These are phyloP conservation scores for Todiramphus chloris DNA, from an alignment of 2,113 vertebrate genomes.

Conservation along the genomic window DNA sequence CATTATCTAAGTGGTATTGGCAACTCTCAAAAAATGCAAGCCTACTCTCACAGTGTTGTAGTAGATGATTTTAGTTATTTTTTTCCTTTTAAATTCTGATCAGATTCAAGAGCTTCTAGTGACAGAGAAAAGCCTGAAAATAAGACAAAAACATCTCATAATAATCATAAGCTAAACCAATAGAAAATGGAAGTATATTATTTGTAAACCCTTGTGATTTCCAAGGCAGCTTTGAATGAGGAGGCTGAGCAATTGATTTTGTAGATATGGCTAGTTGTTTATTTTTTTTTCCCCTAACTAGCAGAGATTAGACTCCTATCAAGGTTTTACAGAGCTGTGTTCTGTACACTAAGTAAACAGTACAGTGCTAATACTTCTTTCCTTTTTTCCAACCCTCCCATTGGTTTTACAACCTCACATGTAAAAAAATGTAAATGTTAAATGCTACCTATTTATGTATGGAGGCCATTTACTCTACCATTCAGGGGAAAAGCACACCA, in stretches of 20 bases:
- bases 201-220: background rate
- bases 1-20: background rate
- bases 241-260: background rate
- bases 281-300: background rate
- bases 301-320: background rate
- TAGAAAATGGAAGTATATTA: background rate
- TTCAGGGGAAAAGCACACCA: background rate
- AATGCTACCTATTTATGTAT: background rate
- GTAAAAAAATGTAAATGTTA: background rate
- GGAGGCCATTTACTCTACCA: background rate
- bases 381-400: background rate
- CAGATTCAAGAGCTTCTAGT: background rate
- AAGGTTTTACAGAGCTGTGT: background rate
- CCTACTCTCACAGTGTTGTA: background rate
- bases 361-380: background rate
- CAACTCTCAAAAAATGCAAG: background rate
- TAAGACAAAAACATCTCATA: background rate
- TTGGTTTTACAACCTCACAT: background rate
- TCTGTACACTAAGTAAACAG: background rate
- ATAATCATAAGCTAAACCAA: background rate
- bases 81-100: background rate
- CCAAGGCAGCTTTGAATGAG: background rate
- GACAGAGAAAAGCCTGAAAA: background rate
- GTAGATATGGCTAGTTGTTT: background rate
- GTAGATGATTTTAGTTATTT: background rate